phyloP scores from a whole-genome alignment of 2,888 invertebrate genomes.

The Tinea semifulvella region DNA sequence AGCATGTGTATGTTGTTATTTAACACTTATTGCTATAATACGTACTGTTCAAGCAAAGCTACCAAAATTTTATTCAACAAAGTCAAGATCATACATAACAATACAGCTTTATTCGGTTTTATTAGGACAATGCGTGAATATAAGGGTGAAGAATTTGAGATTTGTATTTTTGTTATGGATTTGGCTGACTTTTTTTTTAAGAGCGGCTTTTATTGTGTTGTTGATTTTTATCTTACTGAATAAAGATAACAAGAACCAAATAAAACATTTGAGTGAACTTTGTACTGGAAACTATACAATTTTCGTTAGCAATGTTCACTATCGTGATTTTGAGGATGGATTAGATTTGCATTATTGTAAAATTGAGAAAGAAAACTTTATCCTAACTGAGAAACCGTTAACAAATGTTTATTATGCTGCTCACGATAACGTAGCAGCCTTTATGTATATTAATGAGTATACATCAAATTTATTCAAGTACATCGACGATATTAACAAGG shows the following conservation, averaged over 20 bases:
- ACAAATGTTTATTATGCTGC: neutral
- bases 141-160: slow-evolving; percentile 2
- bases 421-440: slow-evolving; percentile 9
- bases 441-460: slow-evolving; percentile 7
- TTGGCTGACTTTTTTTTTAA: slow-evolving; percentile 12
- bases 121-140: slow-evolving; percentile 2
- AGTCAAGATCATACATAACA: neutral
- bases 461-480: slow-evolving; percentile 1
- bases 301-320: neutral
- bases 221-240: slow-evolving; percentile 6
- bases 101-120: neutral
- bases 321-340: slow-evolving; percentile 10
- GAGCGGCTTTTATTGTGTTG: slow-evolving; percentile 2
- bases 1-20: neutral
- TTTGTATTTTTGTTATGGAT: slow-evolving; percentile 12
- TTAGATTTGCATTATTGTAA: slow-evolving; percentile 6
- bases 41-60: too few relatives aligned
- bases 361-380: slow-evolving; percentile 10
- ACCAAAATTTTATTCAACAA: too few relatives aligned
- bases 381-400: slow-evolving; percentile 7
- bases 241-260: slow-evolving; percentile 10
- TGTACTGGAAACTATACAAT: slow-evolving; percentile 8
- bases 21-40: neutral
- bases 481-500: slow-evolving; percentile 1
- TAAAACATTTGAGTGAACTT: slow-evolving; percentile 7